A percentile compares a stretch with the other conserved stretches of the same genome.
These are phyloP conservation scores for Drosophila kuntzei DNA, from an alignment of 2,888 invertebrate species.

Conservation along the genomic window DNA sequence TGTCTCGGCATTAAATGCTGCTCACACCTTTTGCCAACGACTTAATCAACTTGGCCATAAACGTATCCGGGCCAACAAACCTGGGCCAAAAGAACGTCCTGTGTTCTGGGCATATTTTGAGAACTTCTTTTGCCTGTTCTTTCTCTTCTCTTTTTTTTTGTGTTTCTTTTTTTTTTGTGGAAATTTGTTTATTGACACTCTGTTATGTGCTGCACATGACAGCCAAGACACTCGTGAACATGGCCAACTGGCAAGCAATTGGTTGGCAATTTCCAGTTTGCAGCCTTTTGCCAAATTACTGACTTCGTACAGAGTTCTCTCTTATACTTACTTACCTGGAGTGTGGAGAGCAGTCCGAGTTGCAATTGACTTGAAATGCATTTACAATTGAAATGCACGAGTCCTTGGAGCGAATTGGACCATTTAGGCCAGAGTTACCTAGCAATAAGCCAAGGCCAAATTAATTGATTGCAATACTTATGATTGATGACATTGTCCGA, in stretches of 20 bases:
- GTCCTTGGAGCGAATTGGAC: constrained; percentile 5
- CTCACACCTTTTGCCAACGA: constrained; percentile 52
- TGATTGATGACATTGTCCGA: constrained; percentile 73
- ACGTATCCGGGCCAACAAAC: constrained; percentile 45
- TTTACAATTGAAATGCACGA: constrained; percentile 60
- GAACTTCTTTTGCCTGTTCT: constrained; percentile 21
- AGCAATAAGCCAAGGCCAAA: constrained; percentile 56
- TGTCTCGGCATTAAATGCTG: background rate
- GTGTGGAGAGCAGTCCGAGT: background rate
- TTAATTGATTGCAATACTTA: constrained; percentile 75
- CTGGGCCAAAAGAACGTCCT: constrained; percentile 12
- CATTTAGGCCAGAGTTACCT: constrained; percentile 36
- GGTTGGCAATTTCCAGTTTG: constrained; percentile 36
- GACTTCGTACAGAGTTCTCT: constrained; percentile 28
- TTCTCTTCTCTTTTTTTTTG: constrained; percentile 15
- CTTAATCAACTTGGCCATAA: constrained; percentile 61
- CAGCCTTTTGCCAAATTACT: constrained; percentile 58
- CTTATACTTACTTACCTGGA: constrained; percentile 3
- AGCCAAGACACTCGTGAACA: constrained; percentile 46
- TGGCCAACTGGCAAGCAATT: constrained; percentile 28
- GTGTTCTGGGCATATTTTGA: constrained; percentile 26
- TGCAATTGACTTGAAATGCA: constrained; percentile 67
- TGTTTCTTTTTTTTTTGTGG: constrained; percentile 13
- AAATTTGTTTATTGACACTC: constrained; percentile 78
- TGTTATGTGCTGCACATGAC: constrained; percentile 75